Conservation (phyloP, 2,888 invertebrate genomes). For the Lissonota sp. region DNA sequence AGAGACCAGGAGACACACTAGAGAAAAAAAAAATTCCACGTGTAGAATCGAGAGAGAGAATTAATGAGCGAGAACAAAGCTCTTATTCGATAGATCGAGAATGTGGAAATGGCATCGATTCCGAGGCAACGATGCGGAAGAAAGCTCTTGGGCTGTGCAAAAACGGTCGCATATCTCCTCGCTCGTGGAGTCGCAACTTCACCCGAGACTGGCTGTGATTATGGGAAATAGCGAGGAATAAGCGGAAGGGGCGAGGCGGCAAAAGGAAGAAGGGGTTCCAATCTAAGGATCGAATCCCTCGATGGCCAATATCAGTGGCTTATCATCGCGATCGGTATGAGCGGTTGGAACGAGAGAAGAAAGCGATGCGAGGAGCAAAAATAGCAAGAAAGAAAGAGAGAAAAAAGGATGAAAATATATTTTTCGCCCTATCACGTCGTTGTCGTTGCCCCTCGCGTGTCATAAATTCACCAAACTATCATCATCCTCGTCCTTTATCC, state of each 20-base stretch:
- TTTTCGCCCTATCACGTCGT: conserved; percentile 18
- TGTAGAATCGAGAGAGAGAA: background rate
- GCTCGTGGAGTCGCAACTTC: conserved; percentile 55
- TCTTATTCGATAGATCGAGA: conserved; percentile 38
- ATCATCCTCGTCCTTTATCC: conserved; percentile 8
- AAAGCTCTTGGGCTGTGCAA: conserved; percentile 36
- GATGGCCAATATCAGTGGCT: conserved; percentile 79
- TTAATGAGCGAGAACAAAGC: background rate
- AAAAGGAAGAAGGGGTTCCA: conserved; percentile 75
- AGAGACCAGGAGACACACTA: conserved; percentile 38
- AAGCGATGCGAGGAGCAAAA: background rate
- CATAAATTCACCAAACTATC: conserved; percentile 50
- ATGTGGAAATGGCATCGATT: conserved; percentile 60
- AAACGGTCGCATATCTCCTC: conserved; percentile 40
- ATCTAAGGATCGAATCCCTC: conserved; percentile 77
- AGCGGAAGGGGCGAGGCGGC: background rate
- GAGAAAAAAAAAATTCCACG: conserved; percentile 4
- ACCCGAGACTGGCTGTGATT: conserved; percentile 72
- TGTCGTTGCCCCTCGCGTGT: conserved; percentile 33
- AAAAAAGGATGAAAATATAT: background rate
- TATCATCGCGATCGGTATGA: conserved; percentile 73
- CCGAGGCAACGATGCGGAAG: conserved; percentile 53
- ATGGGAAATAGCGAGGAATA: conserved; percentile 70
- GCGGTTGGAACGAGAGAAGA: conserved; percentile 36
- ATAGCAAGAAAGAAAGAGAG: background rate